A percentile compares a stretch with the other conserved stretches of the same genome.
phyloP scores from a whole-genome alignment of 2,113 vertebrate species.

The Platycercus adscitus region DNA sequence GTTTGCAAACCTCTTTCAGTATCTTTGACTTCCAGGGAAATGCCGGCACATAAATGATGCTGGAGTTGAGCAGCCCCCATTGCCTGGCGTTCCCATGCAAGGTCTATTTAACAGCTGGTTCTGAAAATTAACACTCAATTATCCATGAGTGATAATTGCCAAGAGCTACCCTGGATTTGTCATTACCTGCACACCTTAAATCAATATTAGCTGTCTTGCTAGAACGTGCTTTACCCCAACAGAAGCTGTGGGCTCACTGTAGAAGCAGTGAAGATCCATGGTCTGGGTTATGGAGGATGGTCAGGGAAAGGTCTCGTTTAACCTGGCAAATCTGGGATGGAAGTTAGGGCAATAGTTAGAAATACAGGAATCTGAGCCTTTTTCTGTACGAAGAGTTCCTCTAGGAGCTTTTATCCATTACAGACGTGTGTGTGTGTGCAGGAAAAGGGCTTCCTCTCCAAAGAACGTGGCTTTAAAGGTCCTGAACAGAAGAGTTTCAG shows the following conservation, averaged over 20 bases:
- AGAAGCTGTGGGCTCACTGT: background rate
- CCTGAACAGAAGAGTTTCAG: background rate
- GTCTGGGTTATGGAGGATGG: background rate
- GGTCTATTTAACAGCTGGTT: conserved; percentile 20
- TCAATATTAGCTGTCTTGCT: background rate
- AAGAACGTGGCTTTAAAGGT: accelerated
- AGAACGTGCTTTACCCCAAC: background rate
- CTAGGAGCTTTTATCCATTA: background rate
- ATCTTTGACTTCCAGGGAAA: background rate
- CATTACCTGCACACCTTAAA: background rate
- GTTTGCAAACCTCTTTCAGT: background rate
- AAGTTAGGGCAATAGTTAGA: background rate
- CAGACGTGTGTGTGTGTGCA: accelerated
- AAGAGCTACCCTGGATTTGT: background rate
- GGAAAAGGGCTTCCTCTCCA: background rate
- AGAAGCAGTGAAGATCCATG: background rate
- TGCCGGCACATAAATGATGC: background rate
- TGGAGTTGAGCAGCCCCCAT: background rate
- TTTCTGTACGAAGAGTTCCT: background rate
- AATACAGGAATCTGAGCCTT: background rate
- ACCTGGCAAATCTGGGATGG: background rate
- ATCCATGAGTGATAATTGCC: conserved; percentile 6
- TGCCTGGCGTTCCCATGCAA: accelerated
- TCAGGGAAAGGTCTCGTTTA: background rate
- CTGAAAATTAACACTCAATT: conserved; percentile 37